Evolutionary conservation across 2,797 vertebrate species (phyloP), one percentile per base, ranked within the genome.

Genomic region (Periophthalmus magnuspinnatus): DNA sequence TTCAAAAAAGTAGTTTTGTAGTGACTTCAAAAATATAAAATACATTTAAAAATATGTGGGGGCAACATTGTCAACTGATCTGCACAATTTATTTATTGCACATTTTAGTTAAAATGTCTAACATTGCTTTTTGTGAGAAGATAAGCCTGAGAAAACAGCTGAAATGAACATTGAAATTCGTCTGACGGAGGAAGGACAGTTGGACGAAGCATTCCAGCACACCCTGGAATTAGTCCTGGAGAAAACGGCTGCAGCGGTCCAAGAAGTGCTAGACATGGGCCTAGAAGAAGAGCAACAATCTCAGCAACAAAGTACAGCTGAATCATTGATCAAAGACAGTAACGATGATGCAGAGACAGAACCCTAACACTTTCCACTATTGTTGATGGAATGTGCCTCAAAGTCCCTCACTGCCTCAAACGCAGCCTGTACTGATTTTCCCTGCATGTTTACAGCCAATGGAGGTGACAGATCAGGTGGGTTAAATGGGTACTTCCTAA

Each of bases 101-200:
- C 38, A 41, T 41, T 41, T 45, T 4, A 16, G 3, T 45, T 14
- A 41, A 41, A 41, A 1, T 48, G 38, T 17, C 17, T 69, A 5
- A 61, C 24, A 50, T 67, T 17, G 60, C 61, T 19, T 3, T 65
- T 68, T 19, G 62, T 77, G 17, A 74, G 38, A 80, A 93, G 91
- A 84, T 67, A 92, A 93, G 68, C 70, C 68, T 66, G 88, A 88
- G 54, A 92, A 90, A 76, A 69, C 77, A 0, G 1, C 88, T 1
- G 81, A 88, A 47, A 76, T 95, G 79, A 94, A 94, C 82, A 92
- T 95, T 74, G 94, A 93, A 81, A 86, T 94, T 55, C 90, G 84
- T 10, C 84, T 94, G 73, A 81, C 91, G 8, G 89, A 91, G 33
- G 92, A 93, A n/a, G 89, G 84, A 2, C 87, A 90, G 74, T 50